Evolutionary conservation across 2,888 invertebrate genomes (phyloP).

Genomic region (Drosophila silvestris): DNA sequence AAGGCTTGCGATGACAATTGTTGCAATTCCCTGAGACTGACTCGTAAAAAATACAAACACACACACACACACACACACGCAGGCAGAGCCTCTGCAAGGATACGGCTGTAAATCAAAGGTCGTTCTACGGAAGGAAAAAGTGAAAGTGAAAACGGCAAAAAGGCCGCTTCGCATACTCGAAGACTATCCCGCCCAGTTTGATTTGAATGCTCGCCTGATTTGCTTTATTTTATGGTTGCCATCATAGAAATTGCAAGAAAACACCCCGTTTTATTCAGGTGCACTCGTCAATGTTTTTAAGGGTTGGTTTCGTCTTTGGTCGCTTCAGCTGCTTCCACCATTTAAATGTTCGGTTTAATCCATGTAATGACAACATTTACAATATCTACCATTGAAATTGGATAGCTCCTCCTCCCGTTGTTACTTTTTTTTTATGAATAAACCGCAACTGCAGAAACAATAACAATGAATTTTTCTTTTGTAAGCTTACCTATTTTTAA

Average conservation of each 20-base stretch:
- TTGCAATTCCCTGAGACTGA: conserved; percentile 69
- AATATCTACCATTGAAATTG: conserved; percentile 62
- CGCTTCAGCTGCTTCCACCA: conserved; percentile 49
- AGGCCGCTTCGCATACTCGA: not conserved
- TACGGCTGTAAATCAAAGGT: conserved; percentile 66
- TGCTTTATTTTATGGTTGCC: conserved; percentile 40
- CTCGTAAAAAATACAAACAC: conserved; percentile 57
- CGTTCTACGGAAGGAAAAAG: conserved; percentile 55
- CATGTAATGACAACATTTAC: conserved; percentile 73
- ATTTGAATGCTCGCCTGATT: conserved; percentile 26
- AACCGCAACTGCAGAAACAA: conserved; percentile 52
- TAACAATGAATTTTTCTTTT: conserved; percentile 24
- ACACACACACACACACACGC: conserved; percentile 8
- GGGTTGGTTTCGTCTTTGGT: conserved; percentile 46
- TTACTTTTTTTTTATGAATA: conserved; percentile 18
- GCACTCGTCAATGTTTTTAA: conserved; percentile 22
- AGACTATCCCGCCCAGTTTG: conserved; percentile 11
- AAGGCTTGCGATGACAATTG: conserved; percentile 73
- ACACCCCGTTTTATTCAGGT: conserved; percentile 58
- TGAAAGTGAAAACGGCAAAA: conserved; percentile 55
- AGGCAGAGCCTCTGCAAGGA: conserved; percentile 25
- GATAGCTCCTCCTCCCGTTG: conserved; percentile 36
- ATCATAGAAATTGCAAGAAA: conserved; percentile 47
- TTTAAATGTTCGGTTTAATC: conserved; percentile 68
- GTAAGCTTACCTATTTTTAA: conserved; percentile 42